phyloP scores from a whole-genome alignment of 2,888 invertebrate genomes.

The Criorhina ranunculi region DNA sequence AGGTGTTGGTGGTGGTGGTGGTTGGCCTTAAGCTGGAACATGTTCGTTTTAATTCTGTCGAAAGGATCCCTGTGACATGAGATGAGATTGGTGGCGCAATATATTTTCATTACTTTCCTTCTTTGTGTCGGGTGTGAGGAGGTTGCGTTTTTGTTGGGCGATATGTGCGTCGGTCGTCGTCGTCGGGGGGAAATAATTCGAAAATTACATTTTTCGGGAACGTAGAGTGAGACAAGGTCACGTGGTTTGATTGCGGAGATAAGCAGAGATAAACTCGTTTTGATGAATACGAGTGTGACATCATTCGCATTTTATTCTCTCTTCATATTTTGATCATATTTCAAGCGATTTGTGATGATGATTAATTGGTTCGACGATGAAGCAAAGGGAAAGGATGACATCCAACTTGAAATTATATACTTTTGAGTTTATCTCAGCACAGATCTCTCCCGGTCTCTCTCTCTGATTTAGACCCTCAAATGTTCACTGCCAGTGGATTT shows the following conservation, averaged over 20 bases:
- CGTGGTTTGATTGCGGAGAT: constrained; percentile 52
- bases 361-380: constrained; percentile 52
- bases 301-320: constrained; percentile 15
- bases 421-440: neutral
- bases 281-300: constrained; percentile 48
- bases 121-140: constrained; percentile 24
- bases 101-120: constrained; percentile 49
- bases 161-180: too few species aligned
- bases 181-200: constrained; percentile 50
- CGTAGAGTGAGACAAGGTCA: constrained; percentile 36
- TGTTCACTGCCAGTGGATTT: neutral
- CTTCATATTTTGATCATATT: constrained; percentile 57
- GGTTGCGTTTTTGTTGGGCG: neutral
- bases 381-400: constrained; percentile 4
- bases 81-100: constrained; percentile 38
- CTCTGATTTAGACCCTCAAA: neutral
- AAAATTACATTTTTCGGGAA: constrained; percentile 43
- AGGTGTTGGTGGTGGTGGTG: constrained; percentile 13
- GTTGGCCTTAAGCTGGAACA: constrained; percentile 30
- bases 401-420: neutral
- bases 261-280: constrained; percentile 52
- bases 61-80: constrained; percentile 41
- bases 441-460: neutral
- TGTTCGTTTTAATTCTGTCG: constrained; percentile 41
- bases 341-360: constrained; percentile 54